Evolutionary conservation across 2,888 invertebrate species (phyloP).

Genomic region (Drosophila rubida): DNA sequence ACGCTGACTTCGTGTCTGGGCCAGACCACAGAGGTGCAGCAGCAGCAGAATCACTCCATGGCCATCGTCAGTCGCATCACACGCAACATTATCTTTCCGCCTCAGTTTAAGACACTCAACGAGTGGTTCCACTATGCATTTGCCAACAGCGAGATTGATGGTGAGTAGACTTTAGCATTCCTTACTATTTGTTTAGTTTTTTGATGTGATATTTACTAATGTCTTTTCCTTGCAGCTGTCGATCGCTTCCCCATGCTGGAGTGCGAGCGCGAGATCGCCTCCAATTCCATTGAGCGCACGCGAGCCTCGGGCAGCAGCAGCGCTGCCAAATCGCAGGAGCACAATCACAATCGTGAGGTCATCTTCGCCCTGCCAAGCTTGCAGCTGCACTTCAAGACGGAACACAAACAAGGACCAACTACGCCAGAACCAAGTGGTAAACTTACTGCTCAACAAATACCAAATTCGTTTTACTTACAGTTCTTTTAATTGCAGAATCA

Average conservation of each 20-base stretch:
- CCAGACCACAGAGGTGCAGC: constrained; percentile 87
- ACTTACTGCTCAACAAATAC: neutral
- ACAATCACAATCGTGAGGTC: constrained; percentile 95
- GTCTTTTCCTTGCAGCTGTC: constrained; percentile 88
- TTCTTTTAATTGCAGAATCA: constrained; percentile 86
- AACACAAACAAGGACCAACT: constrained; percentile 92
- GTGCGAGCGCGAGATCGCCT: constrained; percentile 88
- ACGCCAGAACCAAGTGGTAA: constrained; percentile 89
- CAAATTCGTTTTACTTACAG: neutral
- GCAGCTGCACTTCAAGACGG: constrained; percentile 96
- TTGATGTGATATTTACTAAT: neutral
- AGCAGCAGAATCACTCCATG: constrained; percentile 92
- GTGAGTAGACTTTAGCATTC: constrained; percentile 86
- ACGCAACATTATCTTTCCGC: constrained; percentile 96
- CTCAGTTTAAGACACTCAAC: constrained; percentile 96
- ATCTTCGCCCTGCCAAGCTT: constrained; percentile 97
- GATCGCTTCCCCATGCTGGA: constrained; percentile 96
- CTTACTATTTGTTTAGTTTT: too few species aligned
- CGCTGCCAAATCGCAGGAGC: constrained; percentile 89
- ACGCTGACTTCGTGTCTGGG: constrained; percentile 95
- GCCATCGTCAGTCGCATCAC: constrained; percentile 97
- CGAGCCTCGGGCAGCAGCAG: constrained; percentile 85
- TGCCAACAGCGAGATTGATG: constrained; percentile 96
- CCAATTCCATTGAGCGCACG: constrained; percentile 86
- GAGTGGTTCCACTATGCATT: constrained; percentile 99